Percentiles rank a stretch among this genome's conserved stretches.
Evolutionary conservation across 2,797 vertebrate genomes (phyloP).

Genomic region (Rhynchotus rufescens): DNA sequence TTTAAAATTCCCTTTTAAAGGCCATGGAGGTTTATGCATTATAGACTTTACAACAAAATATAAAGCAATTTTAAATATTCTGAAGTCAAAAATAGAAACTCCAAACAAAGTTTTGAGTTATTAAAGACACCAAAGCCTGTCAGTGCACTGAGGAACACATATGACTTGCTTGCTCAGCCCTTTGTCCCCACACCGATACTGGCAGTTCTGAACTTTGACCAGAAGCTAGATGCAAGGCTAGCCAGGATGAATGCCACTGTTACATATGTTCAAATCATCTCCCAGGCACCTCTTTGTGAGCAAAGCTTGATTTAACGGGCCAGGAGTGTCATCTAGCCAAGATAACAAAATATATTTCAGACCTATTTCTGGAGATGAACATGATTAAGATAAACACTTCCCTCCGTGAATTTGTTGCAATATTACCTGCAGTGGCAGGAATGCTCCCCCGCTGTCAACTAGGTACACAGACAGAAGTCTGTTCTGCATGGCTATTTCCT

Average conservation of each 20-base stretch:
- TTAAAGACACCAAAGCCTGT: neutral
- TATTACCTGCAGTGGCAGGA: conserved; percentile 88
- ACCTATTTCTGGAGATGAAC: neutral
- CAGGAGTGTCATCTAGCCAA: neutral
- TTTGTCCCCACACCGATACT: neutral
- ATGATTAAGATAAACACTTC: neutral
- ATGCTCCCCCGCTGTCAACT: conserved; percentile 88
- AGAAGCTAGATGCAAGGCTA: neutral
- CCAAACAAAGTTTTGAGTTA: rapidly evolving
- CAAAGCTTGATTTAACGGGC: neutral
- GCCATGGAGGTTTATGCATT: neutral
- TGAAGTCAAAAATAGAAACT: neutral
- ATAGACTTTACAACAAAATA: neutral
- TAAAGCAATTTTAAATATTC: neutral
- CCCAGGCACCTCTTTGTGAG: neutral
- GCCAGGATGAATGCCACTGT: neutral
- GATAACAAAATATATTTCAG: neutral
- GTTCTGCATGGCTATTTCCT: conserved; percentile 88
- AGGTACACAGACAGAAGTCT: conserved; percentile 86
- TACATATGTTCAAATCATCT: neutral
- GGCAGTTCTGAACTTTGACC: neutral
- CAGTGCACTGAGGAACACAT: neutral
- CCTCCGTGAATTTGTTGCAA: neutral
- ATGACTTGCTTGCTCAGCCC: too few relatives aligned
- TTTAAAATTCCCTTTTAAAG: neutral